A percentile compares a stretch with the other conserved stretches of the same genome.
phyloP scores from a whole-genome alignment of 1,140 invertebrate species.

The Episyrphus balteatus region DNA sequence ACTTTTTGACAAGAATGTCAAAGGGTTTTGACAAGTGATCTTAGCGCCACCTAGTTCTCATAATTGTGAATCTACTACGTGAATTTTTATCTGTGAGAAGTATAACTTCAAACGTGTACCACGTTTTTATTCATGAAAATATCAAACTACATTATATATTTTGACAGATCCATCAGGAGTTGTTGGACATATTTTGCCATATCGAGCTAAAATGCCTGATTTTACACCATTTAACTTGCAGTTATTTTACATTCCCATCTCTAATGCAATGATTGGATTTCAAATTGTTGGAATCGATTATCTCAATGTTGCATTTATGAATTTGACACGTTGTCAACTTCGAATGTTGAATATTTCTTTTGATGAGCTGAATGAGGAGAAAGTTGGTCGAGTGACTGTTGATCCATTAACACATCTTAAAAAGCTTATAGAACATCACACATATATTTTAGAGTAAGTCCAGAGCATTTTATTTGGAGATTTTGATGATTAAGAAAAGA shows the following conservation, averaged over 20 bases:
- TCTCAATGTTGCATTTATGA: conserved; percentile 23
- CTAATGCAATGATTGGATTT: conserved; percentile 13
- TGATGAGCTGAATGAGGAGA: conserved; percentile 6
- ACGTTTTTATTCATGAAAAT: too few species aligned
- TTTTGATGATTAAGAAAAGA: background rate
- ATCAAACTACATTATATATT: too few species aligned
- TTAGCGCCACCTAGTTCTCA: too few species aligned
- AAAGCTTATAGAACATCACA: conserved; percentile 21
- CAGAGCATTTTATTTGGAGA: too few species aligned
- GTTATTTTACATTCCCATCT: conserved; percentile 17
- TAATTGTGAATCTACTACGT: too few species aligned
- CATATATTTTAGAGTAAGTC: conserved; percentile 14
- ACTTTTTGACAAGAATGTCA: too few species aligned
- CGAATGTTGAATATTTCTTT: conserved; percentile 22
- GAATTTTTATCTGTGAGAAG: too few species aligned
- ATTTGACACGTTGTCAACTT: conserved; percentile 24
- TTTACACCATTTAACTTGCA: conserved; percentile 8
- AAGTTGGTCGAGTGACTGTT: background rate
- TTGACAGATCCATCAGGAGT: conserved; percentile 14
- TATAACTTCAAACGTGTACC: too few species aligned
- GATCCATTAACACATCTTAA: conserved; percentile 3
- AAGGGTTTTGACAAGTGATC: too few species aligned
- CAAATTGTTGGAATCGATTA: conserved; percentile 18
- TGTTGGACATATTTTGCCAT: conserved; percentile 21
- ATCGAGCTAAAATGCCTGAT: conserved; percentile 15